phyloP scores from a whole-genome alignment of 2,113 vertebrate species.

The Eretmochelys imbricata region DNA sequence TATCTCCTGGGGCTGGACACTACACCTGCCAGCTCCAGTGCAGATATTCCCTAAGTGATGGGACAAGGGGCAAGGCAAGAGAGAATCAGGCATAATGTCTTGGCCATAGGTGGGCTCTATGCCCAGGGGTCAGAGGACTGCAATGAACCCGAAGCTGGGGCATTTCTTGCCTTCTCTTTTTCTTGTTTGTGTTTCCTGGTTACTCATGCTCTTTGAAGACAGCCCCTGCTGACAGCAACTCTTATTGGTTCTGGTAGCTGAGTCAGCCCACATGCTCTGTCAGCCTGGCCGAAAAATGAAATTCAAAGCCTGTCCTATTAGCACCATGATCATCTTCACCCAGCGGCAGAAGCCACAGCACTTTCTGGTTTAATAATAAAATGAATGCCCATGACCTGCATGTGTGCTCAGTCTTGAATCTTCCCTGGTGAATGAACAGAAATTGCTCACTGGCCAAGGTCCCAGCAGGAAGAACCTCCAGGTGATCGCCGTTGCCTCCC shows the following conservation, averaged over 20 bases:
- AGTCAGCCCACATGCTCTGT: slow-evolving; percentile 62
- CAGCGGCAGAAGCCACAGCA: slow-evolving; percentile 48
- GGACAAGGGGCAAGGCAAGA: neutral
- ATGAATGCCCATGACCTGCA: slow-evolving; percentile 70
- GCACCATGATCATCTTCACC: slow-evolving; percentile 65
- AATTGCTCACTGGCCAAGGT: slow-evolving; percentile 72
- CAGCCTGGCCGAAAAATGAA: slow-evolving; percentile 62
- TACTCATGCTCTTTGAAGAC: neutral
- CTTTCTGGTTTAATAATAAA: slow-evolving; percentile 75
- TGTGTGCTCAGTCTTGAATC: slow-evolving; percentile 72
- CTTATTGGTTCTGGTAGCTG: slow-evolving; percentile 56
- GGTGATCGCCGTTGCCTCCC: slow-evolving; percentile 60
- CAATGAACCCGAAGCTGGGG: neutral
- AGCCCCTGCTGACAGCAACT: neutral
- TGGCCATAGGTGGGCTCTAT: neutral
- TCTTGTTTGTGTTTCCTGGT: neutral
- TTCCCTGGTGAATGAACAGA: slow-evolving; percentile 75
- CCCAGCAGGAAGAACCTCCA: slow-evolving; percentile 68
- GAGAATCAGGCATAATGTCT: neutral
- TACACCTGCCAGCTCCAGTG: no score
- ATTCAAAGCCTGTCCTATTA: slow-evolving; percentile 66
- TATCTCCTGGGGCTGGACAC: no score
- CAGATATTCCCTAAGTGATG: neutral
- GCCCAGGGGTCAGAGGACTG: neutral
- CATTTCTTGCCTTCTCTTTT: neutral